Conservation (phyloP, 2,113 vertebrate genomes). For the Thoracochromis brauschi region DNA sequence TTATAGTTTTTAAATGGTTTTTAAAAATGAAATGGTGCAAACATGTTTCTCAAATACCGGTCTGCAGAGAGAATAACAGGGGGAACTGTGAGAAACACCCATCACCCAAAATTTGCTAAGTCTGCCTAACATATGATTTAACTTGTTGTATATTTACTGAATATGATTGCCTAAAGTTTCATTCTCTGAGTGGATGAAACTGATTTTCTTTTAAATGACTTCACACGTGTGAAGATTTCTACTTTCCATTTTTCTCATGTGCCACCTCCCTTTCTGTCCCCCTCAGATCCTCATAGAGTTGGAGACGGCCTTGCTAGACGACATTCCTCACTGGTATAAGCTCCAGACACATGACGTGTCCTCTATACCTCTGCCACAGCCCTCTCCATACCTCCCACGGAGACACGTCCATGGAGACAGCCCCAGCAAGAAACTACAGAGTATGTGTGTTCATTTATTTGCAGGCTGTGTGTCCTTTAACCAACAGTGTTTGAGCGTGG, state of each 20-base stretch:
- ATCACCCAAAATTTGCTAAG: background rate
- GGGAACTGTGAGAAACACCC: accelerated
- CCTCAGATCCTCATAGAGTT: conserved; percentile 92
- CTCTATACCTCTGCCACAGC: conserved; percentile 96
- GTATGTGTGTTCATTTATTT: conserved; percentile 67
- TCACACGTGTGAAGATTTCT: background rate
- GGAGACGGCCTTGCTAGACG: conserved; percentile 93
- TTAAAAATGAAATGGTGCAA: background rate
- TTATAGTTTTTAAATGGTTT: background rate
- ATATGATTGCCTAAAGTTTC: background rate
- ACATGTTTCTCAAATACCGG: background rate
- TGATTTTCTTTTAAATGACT: background rate
- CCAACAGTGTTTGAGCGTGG: background rate
- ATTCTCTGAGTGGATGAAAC: background rate
- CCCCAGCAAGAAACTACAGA: conserved; percentile 95
- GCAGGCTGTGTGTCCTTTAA: background rate
- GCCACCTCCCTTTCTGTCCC: background rate
- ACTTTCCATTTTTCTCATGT: background rate
- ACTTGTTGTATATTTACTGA: background rate
- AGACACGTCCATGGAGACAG: conserved; percentile 88
- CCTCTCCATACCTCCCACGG: conserved; percentile 93
- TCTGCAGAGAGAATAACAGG: background rate
- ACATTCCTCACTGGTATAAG: conserved; percentile 97
- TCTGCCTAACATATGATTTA: background rate
- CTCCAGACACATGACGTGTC: conserved; percentile 94